Evolutionary conservation across 2,797 vertebrate genomes (phyloP).

Genomic region (Fringilla coelebs): DNA sequence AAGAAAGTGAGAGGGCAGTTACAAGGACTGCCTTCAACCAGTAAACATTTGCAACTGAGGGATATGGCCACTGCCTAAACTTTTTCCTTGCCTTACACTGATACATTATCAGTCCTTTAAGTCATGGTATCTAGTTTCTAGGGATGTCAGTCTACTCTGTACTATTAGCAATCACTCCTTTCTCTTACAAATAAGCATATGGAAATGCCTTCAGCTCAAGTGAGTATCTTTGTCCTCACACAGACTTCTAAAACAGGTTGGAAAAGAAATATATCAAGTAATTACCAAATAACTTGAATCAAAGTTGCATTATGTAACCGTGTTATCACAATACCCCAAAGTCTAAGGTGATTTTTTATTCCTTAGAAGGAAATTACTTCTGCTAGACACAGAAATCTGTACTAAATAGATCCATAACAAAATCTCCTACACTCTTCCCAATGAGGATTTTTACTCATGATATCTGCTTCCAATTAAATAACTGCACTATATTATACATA

Average conservation of each 20-base stretch:
- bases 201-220: neutral
- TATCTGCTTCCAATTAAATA: constrained; percentile 53
- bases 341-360: neutral
- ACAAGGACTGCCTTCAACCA: neutral
- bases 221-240: neutral
- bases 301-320: neutral
- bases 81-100: neutral
- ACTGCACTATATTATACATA: neutral
- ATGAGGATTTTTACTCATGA: neutral
- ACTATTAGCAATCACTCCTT: neutral
- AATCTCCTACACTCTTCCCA: neutral
- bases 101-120: neutral
- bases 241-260: neutral
- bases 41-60: neutral
- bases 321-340: neutral
- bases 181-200: neutral
- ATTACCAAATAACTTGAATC: neutral
- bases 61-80: neutral
- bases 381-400: neutral
- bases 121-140: neutral
- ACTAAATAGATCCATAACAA: neutral
- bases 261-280: neutral
- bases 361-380: neutral
- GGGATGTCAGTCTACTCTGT: neutral
- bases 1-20: neutral